Base-by-base conservation (phyloP, 2,113 vertebrate genomes). In the Hylia prasina region DNA sequence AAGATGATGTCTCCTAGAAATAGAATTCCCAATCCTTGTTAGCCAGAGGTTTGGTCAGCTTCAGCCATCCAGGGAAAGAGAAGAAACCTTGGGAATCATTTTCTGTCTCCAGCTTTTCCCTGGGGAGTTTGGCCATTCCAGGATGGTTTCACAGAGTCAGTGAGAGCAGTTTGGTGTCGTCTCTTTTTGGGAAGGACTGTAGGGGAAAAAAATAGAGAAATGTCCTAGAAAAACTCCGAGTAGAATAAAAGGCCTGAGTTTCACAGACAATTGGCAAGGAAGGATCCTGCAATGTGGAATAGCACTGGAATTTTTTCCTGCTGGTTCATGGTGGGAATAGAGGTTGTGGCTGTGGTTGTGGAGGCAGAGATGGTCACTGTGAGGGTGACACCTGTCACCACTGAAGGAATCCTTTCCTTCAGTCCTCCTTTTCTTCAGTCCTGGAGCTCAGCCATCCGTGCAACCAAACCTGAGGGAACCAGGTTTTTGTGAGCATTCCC, bases 101-200 rank as follows among this genome's bases (percentile, higher is more conserved):
- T 87, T 64, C 17, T 82, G 24, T 13, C 42, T 60, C 31, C 12
- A 66, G 0, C 2, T 3, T 85, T 92, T 72, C 16, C 28, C 15
- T 8, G 2, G 4, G 20, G 15, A 50, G 4, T 75, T 79, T 76
- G 22, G 6, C 30, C 48, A 35, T 39, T 37, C 17, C 1, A 0
- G 5, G 23, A 33, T 22, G 22, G 19, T 48, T 93, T 79, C 65
- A 27, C 3, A 0, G 1, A 45, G 53, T 10, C 0, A 1, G 7
- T 13, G 21, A 48, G 20, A 90, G 17, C 9, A 63, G 6, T 15
- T 81, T 15, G 10, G 8, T 23, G 13, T 66, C 3, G 0, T 8
- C 16, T 47, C 4, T 78, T 37, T 61, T 48, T 63, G 15, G 39
- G 44, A 81, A 66, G 7, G 19, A 22, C 7, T 23, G 7, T 6